Base-by-base conservation (phyloP, 2,888 invertebrate genomes). In the Gibbula magus region DNA sequence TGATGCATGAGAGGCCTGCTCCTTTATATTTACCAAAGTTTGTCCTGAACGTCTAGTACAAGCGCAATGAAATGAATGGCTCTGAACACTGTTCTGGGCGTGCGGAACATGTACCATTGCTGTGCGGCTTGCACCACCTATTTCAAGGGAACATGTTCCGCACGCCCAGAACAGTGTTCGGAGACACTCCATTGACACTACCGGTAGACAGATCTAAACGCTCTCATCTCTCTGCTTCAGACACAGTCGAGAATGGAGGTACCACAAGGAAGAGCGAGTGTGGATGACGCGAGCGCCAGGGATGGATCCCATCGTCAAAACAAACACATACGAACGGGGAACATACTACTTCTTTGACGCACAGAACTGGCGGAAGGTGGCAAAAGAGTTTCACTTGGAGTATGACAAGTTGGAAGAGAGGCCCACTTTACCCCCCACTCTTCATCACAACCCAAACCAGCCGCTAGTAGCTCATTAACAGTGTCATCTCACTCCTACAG, bases 331-430 rank as follows among this genome's bases (percentile, higher is more conserved):
- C 94, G 99, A 99, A 94, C 95, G 98, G 92, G 99, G 99, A 94
- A 99, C 98, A 91, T 99, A 99, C 94, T 99, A 98, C 94, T 98
- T 98, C 94, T 99, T 99, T 94, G 99, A 99, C 94, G 98, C 98
- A 92, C 97, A 97, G 94, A 98, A 97, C 94, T 99, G 99, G 99
- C 95, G 99, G 93, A 99, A 99, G 95, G 97, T 98, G 93, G 96
- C 98, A 92, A 99, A 99, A 94, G 99, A 99, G 94, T 98, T 99
- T 95, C 96, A 97, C 94, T 95, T 99, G 94, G 99, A 99, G 94
- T 99, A 99, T 95, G 98, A 97, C 94, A 98, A 99, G 95, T 95
- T 99, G 93, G 99, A 99, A 95, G 98, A 97, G 85, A 95, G 97
- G 93, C 98, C 98, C 16, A 90, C 91, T 51, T 85, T 92, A 39